Evolutionary conservation across 2,113 vertebrate species (phyloP), one percentile per base, ranked within the genome.

Genomic region (Pyxicephalus adspersus): DNA sequence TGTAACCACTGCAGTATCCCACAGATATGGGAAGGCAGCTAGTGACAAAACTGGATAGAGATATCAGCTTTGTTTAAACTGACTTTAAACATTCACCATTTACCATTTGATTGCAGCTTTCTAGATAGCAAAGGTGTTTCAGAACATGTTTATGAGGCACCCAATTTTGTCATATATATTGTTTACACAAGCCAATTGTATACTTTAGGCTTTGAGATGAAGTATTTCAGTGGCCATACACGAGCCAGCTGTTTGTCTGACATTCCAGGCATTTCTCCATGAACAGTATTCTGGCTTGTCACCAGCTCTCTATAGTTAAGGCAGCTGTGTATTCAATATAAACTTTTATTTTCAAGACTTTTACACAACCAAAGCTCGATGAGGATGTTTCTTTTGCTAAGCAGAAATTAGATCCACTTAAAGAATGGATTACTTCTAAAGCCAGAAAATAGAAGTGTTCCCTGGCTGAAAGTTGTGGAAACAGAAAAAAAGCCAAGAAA

Each of bases 391-490:
- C 86, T 89, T 85, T 91, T 91, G 38, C 85, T 88, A 19, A 50
- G 75, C 81, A 81, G 82, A 84, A 90, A 88, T 90, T 88, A 91
- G 83, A 89, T 87, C 88, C 72, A 83, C 84, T 92, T 90, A 66
- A 87, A 85, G 77, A 79, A 83, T 77, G 84, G 85, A 85, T 86
- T 91, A 90, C 86, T 92, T 88, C 85, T 85, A 66, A 83, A 90
- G 57, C 75, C 85, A 89, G 88, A 86, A 91, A 91, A 86, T 83
- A 90, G 80, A 91, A 91, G 83, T 87, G 88, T 87, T 92, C 90
- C 88, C 89, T 92, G 85, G 83, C 89, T 91, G 85, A 83, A 89
- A 86, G 86, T 84, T 85, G 68, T 87, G 85, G 87, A 87, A 88
- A 89, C 78, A 83, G 83, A 85, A 86, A 57, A 73, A 81, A 77